Percentiles rank a stretch among this genome's conserved stretches.
Conservation (phyloP, 2,888 invertebrate genomes). For the Cephus rjabovi region DNA sequence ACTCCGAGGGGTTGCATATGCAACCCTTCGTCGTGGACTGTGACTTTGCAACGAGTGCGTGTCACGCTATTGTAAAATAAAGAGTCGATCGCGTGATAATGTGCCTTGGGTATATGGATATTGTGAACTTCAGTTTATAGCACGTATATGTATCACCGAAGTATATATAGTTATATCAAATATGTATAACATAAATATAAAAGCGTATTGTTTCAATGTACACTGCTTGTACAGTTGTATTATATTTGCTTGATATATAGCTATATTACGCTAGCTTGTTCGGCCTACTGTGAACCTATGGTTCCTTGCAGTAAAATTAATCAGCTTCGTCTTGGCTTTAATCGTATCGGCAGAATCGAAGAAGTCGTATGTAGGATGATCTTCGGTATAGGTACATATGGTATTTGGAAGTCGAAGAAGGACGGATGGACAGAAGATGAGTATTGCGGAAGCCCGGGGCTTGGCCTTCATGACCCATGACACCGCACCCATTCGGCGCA, state of each 20-base stretch:
- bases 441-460: constrained; percentile 58
- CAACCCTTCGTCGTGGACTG: not conserved
- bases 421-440: constrained; percentile 41
- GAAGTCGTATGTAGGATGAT: not conserved
- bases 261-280: not conserved
- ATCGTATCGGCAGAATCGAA: not conserved
- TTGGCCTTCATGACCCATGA: constrained; percentile 62
- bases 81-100: not conserved
- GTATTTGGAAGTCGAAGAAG: constrained; percentile 23
- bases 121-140: not conserved
- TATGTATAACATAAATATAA: not conserved
- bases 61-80: not conserved
- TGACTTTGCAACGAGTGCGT: not conserved
- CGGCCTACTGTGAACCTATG: not conserved
- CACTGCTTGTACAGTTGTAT: not conserved
- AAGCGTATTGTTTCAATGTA: not conserved
- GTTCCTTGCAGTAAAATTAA: not conserved
- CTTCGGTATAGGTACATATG: not conserved
- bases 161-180: not conserved
- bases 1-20: constrained; percentile 33
- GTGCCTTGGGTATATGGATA: not conserved
- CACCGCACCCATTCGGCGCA: constrained; percentile 56
- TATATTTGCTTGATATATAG: not conserved
- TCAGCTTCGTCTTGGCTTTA: not conserved
- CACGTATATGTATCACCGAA: not conserved